Conservation (phyloP, 2,888 invertebrate genomes). For the Uloborus plumipes region DNA sequence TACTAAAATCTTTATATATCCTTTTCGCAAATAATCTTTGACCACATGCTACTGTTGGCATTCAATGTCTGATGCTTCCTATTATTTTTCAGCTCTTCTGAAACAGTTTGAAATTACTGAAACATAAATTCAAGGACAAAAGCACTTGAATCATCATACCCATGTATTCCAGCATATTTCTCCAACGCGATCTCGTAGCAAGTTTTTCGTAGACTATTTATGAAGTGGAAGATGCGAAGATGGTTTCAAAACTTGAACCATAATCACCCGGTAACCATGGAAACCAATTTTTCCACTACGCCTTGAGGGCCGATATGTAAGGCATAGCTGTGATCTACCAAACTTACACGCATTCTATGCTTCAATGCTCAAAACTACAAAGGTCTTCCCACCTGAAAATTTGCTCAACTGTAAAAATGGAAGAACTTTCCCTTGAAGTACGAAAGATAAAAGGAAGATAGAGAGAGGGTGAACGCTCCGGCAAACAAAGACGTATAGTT, state of each 20-base stretch:
- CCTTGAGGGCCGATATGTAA: constrained; percentile 7
- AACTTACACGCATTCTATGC: constrained; percentile 48
- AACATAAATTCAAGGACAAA: no score
- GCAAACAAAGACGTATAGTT: constrained; percentile 60
- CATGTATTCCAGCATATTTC: no score
- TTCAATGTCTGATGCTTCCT: no score
- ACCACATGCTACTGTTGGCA: no score
- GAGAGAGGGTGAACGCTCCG: constrained; percentile 26
- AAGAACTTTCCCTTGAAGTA: constrained; percentile 36
- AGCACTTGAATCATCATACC: no score
- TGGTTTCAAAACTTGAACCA: background rate
- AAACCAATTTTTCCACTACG: background rate
- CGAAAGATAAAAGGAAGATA: constrained; percentile 13
- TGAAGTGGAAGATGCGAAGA: background rate
- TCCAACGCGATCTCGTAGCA: no score
- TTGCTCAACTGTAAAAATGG: constrained; percentile 58
- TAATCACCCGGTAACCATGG: background rate
- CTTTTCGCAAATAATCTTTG: no score
- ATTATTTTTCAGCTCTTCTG: no score
- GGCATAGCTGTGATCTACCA: background rate
- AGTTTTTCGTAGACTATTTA: background rate
- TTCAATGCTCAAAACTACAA: constrained; percentile 30
- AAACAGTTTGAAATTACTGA: no score
- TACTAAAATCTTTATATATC: no score
- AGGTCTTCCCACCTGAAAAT: constrained; percentile 40